Evolutionary conservation across 2,888 invertebrate genomes (phyloP).

Genomic region (Epinotia bilunana): DNA sequence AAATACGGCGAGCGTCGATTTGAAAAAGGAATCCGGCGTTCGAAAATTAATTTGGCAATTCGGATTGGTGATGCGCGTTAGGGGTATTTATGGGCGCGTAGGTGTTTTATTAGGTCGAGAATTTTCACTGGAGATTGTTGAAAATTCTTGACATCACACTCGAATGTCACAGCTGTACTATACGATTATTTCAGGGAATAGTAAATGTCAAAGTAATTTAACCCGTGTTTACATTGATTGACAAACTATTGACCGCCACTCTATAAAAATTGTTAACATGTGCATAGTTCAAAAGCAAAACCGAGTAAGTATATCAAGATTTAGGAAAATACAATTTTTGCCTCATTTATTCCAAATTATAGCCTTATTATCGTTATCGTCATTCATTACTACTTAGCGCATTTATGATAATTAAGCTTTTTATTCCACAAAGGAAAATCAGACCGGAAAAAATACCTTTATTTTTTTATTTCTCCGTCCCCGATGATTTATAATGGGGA

Average conservation of each 20-base stretch:
- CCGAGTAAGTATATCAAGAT: neutral
- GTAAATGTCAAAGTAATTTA: too few relatives aligned
- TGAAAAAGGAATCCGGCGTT: conserved; percentile 47
- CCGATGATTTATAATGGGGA: conserved; percentile 42
- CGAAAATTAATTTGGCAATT: conserved; percentile 39
- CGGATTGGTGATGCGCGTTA: conserved; percentile 32
- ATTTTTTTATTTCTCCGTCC: conserved; percentile 32
- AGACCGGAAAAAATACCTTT: conserved; percentile 34
- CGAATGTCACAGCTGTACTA: neutral
- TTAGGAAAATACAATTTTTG: neutral
- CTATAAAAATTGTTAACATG: too few relatives aligned
- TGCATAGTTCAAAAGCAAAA: too few relatives aligned
- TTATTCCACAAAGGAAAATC: conserved; percentile 16
- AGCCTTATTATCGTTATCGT: neutral
- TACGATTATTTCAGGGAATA: neutral
- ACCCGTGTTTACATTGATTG: too few relatives aligned
- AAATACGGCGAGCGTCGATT: conserved; percentile 46
- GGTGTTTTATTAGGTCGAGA: conserved; percentile 34
- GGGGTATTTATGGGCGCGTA: conserved; percentile 39
- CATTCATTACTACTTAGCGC: conserved; percentile 7
- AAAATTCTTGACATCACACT: too few relatives aligned
- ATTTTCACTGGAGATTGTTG: neutral
- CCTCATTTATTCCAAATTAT: neutral
- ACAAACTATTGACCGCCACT: too few relatives aligned
- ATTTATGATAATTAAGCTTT: conserved; percentile 19